Conservation (phyloP, 2,113 vertebrate genomes). For the Mus spicilegus region DNA sequence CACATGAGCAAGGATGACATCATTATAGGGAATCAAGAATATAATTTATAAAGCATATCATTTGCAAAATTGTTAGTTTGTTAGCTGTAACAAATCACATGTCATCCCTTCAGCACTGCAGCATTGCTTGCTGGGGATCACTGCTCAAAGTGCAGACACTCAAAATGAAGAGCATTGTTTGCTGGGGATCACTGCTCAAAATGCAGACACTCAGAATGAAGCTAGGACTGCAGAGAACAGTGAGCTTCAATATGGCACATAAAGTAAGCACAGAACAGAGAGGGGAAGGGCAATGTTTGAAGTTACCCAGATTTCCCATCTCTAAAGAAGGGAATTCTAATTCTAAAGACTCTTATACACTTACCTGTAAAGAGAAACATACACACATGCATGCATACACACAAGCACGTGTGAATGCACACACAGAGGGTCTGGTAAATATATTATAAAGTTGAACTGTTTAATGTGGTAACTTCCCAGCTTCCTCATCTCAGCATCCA, state of each 20-base stretch:
- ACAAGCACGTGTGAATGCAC: neutral
- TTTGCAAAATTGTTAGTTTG: slow-evolving; percentile 64
- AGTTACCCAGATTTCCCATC: neutral
- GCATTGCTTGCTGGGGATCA: neutral
- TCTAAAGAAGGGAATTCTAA: neutral
- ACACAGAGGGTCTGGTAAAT: neutral
- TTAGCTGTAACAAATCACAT: slow-evolving; percentile 34
- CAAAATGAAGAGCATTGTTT: neutral
- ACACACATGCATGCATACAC: neutral
- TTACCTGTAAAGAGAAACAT: neutral
- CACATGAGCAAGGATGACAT: slow-evolving; percentile 29
- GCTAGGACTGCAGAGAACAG: neutral
- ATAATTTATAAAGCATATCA: slow-evolving; percentile 52
- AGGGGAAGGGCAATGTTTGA: neutral
- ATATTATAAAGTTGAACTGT: neutral
- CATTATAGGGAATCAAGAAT: slow-evolving; percentile 45
- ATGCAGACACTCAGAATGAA: slow-evolving; percentile 6
- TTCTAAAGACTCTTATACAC: neutral
- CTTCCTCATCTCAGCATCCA: neutral
- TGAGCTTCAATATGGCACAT: neutral
- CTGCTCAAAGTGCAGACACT: neutral
- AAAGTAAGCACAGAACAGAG: neutral
- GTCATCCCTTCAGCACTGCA: neutral
- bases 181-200: no score
- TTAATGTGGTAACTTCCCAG: neutral